These are phyloP conservation scores for Motacilla tschutschensis DNA, from an alignment of 2,113 vertebrate genomes.

Conservation along the genomic window DNA sequence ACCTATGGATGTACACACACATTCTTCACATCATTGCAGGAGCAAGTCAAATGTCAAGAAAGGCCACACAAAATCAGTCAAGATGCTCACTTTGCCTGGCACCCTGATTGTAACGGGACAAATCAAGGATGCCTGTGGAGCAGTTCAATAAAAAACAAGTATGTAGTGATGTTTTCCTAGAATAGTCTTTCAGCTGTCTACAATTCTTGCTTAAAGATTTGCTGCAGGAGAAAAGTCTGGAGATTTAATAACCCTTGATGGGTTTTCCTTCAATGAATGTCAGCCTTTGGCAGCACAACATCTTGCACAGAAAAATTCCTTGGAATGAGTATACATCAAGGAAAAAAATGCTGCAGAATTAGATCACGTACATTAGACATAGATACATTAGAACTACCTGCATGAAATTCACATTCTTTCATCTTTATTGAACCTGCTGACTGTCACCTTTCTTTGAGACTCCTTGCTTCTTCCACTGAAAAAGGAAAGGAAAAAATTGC, in stretches of 20 bases:
- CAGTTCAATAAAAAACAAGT: slow-evolving; percentile 1
- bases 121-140: neutral
- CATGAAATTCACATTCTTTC: neutral
- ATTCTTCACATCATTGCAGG: neutral
- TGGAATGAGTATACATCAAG: neutral
- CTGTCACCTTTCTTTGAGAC: neutral
- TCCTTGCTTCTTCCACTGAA: neutral
- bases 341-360: neutral
- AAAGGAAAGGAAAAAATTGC: neutral
- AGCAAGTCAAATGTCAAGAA: neutral
- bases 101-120: neutral
- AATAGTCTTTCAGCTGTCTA: neutral
- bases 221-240: neutral
- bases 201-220: neutral
- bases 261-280: neutral
- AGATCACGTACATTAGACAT: neutral
- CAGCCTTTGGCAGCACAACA: neutral
- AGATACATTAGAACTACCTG: neutral
- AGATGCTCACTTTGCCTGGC: neutral
- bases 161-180: neutral
- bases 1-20: neutral
- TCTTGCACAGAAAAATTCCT: neutral
- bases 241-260: slow-evolving; percentile 2
- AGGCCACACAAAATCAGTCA: neutral
- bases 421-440: neutral